These are phyloP conservation scores for Leptosomus discolor DNA, from an alignment of 2,113 vertebrate genomes.

Conservation along the genomic window DNA sequence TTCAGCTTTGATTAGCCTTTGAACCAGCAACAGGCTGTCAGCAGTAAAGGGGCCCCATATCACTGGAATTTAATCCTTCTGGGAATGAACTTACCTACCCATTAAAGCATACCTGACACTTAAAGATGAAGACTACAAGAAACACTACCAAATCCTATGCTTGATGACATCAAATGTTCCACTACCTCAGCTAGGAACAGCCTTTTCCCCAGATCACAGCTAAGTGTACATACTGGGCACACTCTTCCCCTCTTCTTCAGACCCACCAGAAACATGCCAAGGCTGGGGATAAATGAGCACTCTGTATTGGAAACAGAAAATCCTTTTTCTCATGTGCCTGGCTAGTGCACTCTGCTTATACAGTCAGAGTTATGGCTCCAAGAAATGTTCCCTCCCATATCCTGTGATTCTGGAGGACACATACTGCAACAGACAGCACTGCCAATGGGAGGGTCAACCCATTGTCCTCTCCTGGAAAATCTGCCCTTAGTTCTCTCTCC, in stretches of 20 bases:
- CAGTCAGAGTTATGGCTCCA: not conserved
- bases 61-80: not conserved
- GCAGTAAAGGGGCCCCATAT: not conserved
- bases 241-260: not conserved
- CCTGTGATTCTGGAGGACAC: not conserved
- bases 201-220: not conserved
- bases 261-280: not conserved
- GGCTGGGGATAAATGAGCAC: not conserved
- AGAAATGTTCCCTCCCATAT: not conserved
- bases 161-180: not conserved
- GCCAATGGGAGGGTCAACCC: not conserved
- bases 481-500: not conserved
- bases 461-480: not conserved
- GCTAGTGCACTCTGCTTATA: not conserved
- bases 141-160: not conserved
- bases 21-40: not conserved
- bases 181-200: not conserved
- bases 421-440: not conserved
- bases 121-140: not conserved
- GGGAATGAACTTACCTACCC: not conserved
- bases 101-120: not conserved
- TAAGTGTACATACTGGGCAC: not conserved
- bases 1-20: not conserved
- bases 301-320: not conserved
- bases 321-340: not conserved